Evolutionary conservation across 2,888 invertebrate genomes (phyloP).

Genomic region (Cerastis rubricosa): DNA sequence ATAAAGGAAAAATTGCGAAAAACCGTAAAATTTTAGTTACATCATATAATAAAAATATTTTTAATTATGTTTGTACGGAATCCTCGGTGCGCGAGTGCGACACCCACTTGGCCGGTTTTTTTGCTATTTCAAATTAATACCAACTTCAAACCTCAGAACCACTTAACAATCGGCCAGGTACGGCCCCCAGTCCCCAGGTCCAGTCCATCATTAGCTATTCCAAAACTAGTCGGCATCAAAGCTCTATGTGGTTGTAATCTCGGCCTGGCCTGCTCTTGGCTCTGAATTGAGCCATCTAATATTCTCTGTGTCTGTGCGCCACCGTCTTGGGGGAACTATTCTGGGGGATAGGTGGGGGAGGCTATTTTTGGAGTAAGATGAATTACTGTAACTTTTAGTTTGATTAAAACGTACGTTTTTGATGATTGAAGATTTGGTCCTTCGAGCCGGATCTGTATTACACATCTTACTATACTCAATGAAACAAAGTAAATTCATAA

Average conservation of each 20-base stretch:
- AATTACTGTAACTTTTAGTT: background rate
- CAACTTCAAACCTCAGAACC: slow-evolving; percentile 2
- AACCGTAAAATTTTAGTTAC: too few relatives aligned
- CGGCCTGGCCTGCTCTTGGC: slow-evolving; percentile 70
- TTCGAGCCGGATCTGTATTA: background rate
- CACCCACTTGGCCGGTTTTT: too few relatives aligned
- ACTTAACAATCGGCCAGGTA: slow-evolving; percentile 29
- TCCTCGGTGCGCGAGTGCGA: too few relatives aligned
- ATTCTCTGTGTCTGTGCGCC: slow-evolving; percentile 83
- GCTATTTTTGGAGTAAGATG: background rate
- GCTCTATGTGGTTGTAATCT: slow-evolving; percentile 57
- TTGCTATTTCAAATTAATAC: background rate
- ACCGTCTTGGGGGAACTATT: slow-evolving; percentile 64
- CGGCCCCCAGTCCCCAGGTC: slow-evolving; percentile 35
- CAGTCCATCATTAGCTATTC: slow-evolving; percentile 63
- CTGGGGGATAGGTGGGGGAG: slow-evolving; percentile 12
- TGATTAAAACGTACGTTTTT: background rate
- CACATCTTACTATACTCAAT: background rate
- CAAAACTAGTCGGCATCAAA: slow-evolving; percentile 66
- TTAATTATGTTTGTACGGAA: too few relatives aligned
- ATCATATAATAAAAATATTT: too few relatives aligned
- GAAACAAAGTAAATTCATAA: background rate
- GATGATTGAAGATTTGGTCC: background rate
- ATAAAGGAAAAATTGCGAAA: too few relatives aligned
- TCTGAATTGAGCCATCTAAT: slow-evolving; percentile 86